Evolutionary conservation across 1,140 invertebrate species (phyloP), one percentile per base, ranked within the genome.

Genomic region (Caenorhabditis inopinata): DNA sequence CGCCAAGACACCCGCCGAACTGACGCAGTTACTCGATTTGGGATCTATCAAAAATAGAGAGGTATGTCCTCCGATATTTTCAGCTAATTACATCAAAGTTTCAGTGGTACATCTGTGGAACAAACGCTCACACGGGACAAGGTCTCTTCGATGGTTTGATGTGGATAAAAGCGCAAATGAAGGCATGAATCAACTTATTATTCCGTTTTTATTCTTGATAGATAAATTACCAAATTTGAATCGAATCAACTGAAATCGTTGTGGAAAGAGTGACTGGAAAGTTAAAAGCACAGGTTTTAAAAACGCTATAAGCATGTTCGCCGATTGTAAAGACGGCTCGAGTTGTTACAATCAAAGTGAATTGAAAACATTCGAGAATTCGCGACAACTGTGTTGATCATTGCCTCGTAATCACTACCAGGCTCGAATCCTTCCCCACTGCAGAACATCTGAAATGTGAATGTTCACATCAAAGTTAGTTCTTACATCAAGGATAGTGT

Each of bases 81-180:
- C n/a, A n/a, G 38, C 5, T 42, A 42, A 42, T 42, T 7, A 5
- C 5, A 42, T 42, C 14, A 14, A 14, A 11, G 9, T 78, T 78
- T 62, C 47, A 78, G 76, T 78, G 76, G 76, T 58, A 12, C n/a
- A 53, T 78, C 23, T 42, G 38, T 14, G 38, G 49, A 25, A 58
- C 49, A 14, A 58, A 42, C 9, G 76, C 76, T 21, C 49, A 49
- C 12, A 46, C 49, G 16, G 76, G 76, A 27, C 49, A 78, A 58
- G 76, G 76, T 25, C 42, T 78, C 23, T 48, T 27, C 32, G 76
- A 78, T 11, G 76, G 76, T 25, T 21, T 78, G 23, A 53, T 58
- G 76, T 35, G 53, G 53, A 21, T 78, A 21, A 78, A 78, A 53
- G 68, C 62, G 16, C 49, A 42, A 27, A 78, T 78, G 76, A 58